These are phyloP conservation scores for Paguma larvata DNA, from an alignment of 2,797 vertebrate genomes.

Conservation along the genomic window DNA sequence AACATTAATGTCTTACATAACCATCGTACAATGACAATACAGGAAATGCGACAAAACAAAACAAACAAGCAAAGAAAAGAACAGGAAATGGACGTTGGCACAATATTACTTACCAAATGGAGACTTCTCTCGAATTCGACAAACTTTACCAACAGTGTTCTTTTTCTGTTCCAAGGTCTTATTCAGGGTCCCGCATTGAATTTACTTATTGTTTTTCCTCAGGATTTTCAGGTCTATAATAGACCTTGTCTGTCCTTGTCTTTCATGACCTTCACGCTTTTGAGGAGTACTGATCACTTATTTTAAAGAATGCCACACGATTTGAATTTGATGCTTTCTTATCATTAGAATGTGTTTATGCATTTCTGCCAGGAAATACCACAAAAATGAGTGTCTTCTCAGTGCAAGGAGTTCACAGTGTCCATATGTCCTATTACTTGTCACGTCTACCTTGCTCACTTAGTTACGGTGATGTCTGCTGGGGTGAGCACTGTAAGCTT, in stretches of 20 bases:
- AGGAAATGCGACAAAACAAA: neutral
- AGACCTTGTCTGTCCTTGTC: neutral
- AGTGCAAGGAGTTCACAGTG: neutral
- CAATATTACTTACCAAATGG: neutral
- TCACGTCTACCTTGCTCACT: neutral
- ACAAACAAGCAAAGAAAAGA: neutral
- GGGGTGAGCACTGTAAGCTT: neutral
- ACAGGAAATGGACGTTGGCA: neutral
- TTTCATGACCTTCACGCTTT: neutral
- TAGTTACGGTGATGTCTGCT: neutral
- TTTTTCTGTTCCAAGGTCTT: neutral
- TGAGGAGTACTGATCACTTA: neutral
- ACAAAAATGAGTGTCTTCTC: neutral
- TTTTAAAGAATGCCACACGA: neutral
- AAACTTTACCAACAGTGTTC: neutral
- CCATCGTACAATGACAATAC: neutral
- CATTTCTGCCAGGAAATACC: neutral
- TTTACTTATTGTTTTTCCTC: neutral
- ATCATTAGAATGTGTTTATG: neutral
- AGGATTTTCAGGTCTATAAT: neutral
- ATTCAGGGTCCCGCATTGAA: neutral
- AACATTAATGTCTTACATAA: neutral
- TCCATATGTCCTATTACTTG: neutral
- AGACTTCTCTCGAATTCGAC: neutral
- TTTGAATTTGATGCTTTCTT: neutral